Evolutionary conservation across 2,888 invertebrate species (phyloP).

Genomic region (Carcina quercana): DNA sequence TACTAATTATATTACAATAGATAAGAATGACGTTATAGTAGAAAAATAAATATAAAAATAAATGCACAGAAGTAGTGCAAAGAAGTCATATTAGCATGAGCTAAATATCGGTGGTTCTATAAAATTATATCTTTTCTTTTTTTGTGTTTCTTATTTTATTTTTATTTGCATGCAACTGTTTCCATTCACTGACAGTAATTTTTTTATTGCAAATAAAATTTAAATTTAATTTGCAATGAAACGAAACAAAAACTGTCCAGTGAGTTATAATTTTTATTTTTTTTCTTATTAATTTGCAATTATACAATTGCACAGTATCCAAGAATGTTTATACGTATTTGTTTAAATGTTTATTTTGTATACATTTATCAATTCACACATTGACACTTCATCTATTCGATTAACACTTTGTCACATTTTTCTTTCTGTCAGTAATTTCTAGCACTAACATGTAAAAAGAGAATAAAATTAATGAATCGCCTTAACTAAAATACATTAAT

Average conservation of each 20-base stretch:
- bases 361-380: slow-evolving; percentile 40
- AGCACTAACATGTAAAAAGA: slow-evolving; percentile 32
- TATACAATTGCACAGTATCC: slow-evolving; percentile 29
- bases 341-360: slow-evolving; percentile 24
- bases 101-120: slow-evolving; percentile 50
- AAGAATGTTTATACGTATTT: slow-evolving; percentile 22
- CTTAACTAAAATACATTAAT: no score
- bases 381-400: slow-evolving; percentile 37
- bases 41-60: slow-evolving; percentile 37
- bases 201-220: no score
- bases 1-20: slow-evolving; percentile 47
- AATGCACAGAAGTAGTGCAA: slow-evolving; percentile 70
- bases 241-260: no score
- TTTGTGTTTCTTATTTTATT: slow-evolving; percentile 22
- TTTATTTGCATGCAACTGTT: slow-evolving; percentile 15
- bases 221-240: slow-evolving; percentile 2
- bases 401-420: slow-evolving; percentile 19
- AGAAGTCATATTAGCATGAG: slow-evolving; percentile 65
- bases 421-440: slow-evolving; percentile 18
- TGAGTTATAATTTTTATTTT: slow-evolving; percentile 19
- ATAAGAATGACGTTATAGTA: slow-evolving; percentile 48
- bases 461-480: slow-evolving; percentile 20
- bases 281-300: slow-evolving; percentile 34
- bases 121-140: slow-evolving; percentile 23
- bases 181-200: slow-evolving; percentile 6